A percentile compares a stretch with the other conserved stretches of the same genome.
phyloP scores from a whole-genome alignment of 2,797 vertebrate species.

The Squalus acanthias region DNA sequence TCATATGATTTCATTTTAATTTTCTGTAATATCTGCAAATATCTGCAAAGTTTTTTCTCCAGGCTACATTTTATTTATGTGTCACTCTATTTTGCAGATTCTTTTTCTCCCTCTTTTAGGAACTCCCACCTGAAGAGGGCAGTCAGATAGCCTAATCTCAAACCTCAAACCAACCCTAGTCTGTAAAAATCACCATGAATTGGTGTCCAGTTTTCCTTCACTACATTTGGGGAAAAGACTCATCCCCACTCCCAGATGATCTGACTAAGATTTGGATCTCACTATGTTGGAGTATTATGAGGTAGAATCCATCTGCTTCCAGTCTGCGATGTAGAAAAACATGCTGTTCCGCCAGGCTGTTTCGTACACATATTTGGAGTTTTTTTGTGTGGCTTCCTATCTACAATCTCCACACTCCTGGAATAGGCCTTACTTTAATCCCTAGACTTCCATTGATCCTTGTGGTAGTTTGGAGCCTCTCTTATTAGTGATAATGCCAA shows the following conservation, averaged over 20 bases:
- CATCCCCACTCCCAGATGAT: conserved; percentile 36
- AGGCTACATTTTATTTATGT: not conserved
- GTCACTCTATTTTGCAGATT: not conserved
- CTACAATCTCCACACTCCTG: not conserved
- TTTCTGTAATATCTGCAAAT: not conserved
- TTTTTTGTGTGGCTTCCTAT: not conserved
- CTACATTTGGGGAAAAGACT: not conserved
- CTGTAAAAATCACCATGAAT: not conserved
- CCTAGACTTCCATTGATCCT: not conserved
- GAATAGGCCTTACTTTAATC: not conserved
- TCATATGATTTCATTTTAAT: not conserved
- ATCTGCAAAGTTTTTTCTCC: not conserved
- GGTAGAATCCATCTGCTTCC: not conserved
- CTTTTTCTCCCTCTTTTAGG: not conserved
- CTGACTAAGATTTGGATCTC: not conserved
- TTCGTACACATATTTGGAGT: not conserved
- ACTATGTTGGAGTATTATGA: not conserved
- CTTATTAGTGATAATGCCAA: conserved; percentile 10
- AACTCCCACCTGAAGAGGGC: not conserved
- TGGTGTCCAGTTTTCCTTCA: not conserved
- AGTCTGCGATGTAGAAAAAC: not conserved
- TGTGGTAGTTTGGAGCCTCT: not conserved
- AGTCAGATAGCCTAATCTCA: not conserved
- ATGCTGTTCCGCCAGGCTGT: not conserved
- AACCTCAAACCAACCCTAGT: not conserved